Base-by-base conservation (phyloP, 2,888 invertebrate species). In the Xanthia icteritia region DNA sequence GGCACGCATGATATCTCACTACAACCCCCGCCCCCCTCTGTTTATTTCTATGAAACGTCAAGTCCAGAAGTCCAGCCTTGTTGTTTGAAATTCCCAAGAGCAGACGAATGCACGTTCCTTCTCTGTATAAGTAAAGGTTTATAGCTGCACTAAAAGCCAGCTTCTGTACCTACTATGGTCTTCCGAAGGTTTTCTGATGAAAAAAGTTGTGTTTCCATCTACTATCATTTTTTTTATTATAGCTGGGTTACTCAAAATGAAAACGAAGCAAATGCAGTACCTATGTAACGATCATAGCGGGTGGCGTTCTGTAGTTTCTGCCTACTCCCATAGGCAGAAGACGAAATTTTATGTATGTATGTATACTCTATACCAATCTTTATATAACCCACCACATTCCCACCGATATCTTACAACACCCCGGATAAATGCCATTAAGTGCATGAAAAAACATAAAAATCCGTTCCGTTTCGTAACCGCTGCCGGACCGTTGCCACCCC, bases 361-460 rank as follows among this genome's bases (percentile, higher is more conserved):
- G 1, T 48, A 1, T 48, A 27, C 39, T 13, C 13, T 11, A 4
- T n/a, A 15, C 20, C 6, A 31, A 1, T 20, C 6, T 56, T 31
- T n/a, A 23, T 6, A 8, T 15, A 60, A n/a, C 3, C 51, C 13
- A 27, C 11, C 42, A 65, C 23, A 60, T 42, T 17, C 0, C 36
- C 42, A 48, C 27, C 27, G 27, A 51, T 64, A 67, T 68, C 42
- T 80, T 60, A 56, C 27, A 58, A 82, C 51, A 70, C n/a, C 45
- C 79, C 23, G 42, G 2, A 67, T 78, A 61, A 78, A 81, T 48
- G 20, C 61, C 13, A 63, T 78, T 78, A 61, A 51, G 56, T 66
- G 71, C 31, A 64, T 20, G 2, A 81, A 81, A 77, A 83, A 68
- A 82, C 51, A 58, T 58, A 60, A 83, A 83, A 81, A 36, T 20